These are phyloP conservation scores for Bombus polaris DNA, from an alignment of 1,140 invertebrate species.

Conservation along the genomic window DNA sequence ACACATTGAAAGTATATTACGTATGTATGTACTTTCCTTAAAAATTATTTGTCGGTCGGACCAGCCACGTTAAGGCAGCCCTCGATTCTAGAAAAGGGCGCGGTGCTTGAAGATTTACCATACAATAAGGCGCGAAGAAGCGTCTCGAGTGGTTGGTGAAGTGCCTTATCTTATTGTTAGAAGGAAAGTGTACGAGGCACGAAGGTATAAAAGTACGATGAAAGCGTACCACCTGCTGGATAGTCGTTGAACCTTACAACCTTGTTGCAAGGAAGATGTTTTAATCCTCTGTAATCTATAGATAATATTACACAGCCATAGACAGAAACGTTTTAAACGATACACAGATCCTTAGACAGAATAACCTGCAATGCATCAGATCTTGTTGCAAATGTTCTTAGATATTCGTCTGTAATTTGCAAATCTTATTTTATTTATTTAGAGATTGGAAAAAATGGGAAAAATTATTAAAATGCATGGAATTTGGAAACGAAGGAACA, in stretches of 20 bases:
- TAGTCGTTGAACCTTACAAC: conserved; percentile 8
- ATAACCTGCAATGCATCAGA: background rate
- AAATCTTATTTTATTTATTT: background rate
- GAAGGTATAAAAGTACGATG: background rate
- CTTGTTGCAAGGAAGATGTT: background rate
- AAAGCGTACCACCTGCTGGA: background rate
- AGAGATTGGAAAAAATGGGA: too few species aligned
- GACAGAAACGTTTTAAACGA: background rate
- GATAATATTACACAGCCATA: background rate
- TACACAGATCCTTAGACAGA: background rate
- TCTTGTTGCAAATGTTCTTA: background rate
- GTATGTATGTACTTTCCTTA: too few species aligned
- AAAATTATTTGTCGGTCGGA: background rate
- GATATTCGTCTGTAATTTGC: background rate
- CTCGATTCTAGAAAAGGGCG: background rate
- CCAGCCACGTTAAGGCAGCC: background rate
- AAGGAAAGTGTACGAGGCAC: conserved; percentile 1
- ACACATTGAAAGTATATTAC: background rate
- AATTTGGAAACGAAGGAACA: too few species aligned
- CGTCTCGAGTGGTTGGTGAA: conserved; percentile 46
- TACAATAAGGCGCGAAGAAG: conserved; percentile 41
- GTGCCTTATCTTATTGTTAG: conserved; percentile 51
- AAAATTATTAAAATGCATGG: too few species aligned
- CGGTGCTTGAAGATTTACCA: conserved; percentile 12
- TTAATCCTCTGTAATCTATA: background rate